Conservation (phyloP, 2,113 vertebrate genomes). For the Pygoscelis antarcticus region DNA sequence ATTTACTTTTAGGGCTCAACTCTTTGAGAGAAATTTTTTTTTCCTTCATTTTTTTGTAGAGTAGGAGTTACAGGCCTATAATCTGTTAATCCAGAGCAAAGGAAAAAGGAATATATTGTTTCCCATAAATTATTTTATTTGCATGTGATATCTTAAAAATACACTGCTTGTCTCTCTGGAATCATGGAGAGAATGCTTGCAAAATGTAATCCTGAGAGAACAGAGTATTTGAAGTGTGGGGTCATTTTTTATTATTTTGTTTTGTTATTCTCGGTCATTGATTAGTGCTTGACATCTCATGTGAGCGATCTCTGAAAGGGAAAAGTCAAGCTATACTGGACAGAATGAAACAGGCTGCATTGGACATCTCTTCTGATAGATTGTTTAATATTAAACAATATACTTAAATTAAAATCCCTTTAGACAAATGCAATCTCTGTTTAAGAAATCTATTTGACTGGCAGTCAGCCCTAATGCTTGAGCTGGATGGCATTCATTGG, state of each 20-base stretch:
- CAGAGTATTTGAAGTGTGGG: not conserved
- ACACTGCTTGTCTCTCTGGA: not conserved
- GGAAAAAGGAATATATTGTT: not conserved
- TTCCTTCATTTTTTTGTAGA: not conserved
- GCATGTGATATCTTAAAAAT: not conserved
- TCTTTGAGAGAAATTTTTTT: not conserved
- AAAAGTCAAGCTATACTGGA: not conserved
- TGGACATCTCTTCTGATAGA: not conserved
- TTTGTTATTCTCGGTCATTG: not conserved
- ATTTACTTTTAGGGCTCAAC: not conserved
- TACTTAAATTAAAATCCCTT: not conserved
- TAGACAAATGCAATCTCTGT: too few relatives aligned
- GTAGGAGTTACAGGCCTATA: not conserved
- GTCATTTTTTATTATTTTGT: not conserved
- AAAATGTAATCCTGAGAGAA: not conserved
- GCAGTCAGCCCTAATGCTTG: slow-evolving; percentile 25
- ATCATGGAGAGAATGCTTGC: not conserved
- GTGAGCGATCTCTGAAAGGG: not conserved
- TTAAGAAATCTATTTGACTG: slow-evolving; percentile 4
- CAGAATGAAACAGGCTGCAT: not conserved
- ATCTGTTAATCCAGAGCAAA: not conserved
- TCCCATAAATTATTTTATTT: not conserved
- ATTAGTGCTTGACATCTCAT: not conserved
- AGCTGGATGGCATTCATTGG: not conserved
- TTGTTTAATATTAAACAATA: not conserved